Conservation (phyloP, 2,888 invertebrate species). For the Caenorhabditis drosophilae region DNA sequence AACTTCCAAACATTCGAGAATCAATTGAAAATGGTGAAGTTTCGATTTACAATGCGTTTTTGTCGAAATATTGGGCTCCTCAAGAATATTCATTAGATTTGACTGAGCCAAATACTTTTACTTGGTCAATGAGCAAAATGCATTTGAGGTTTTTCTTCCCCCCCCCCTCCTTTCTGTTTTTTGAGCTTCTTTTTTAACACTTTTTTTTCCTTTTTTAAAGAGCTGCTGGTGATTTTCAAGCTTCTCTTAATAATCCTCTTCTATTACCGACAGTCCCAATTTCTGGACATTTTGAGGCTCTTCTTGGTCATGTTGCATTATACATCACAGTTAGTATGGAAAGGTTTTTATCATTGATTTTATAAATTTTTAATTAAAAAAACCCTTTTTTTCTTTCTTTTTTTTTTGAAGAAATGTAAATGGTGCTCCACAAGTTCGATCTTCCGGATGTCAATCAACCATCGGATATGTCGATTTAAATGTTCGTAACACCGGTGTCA, state of each 20-base stretch:
- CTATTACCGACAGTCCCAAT: constrained; percentile 67
- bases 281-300: constrained; percentile 64
- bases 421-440: constrained; percentile 66
- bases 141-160: constrained; percentile 66
- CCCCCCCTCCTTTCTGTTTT: too few species aligned
- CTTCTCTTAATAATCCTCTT: constrained; percentile 62
- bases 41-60: constrained; percentile 62
- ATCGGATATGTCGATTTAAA: constrained; percentile 68
- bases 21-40: constrained; percentile 67
- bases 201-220: constrained; percentile 45
- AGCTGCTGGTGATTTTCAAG: constrained; percentile 67
- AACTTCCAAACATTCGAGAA: constrained; percentile 65
- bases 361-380: too few species aligned
- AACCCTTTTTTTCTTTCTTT: neutral
- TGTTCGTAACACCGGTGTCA: constrained; percentile 67
- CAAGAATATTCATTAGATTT: constrained; percentile 66
- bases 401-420: constrained; percentile 52
- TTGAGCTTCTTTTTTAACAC: too few species aligned
- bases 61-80: constrained; percentile 68
- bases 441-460: constrained; percentile 58
- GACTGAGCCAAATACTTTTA: constrained; percentile 63
- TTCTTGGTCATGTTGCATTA: constrained; percentile 66
- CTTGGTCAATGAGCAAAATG: constrained; percentile 69
- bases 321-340: constrained; percentile 65
- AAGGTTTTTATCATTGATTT: constrained; percentile 45